Evolutionary conservation across 2,888 invertebrate species (phyloP).

Genomic region (Bugula neritina): DNA sequence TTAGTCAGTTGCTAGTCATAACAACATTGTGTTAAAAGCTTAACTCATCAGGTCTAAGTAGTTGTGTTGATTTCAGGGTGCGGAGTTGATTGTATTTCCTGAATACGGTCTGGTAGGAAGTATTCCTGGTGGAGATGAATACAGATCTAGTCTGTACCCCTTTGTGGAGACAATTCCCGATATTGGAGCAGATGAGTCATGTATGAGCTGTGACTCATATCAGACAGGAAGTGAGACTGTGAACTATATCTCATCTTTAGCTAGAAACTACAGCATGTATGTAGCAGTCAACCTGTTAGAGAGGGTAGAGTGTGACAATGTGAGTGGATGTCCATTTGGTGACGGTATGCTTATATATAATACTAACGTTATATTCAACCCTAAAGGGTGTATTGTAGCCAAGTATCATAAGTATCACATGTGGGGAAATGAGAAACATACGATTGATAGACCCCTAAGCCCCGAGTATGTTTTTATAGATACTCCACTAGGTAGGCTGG

Average conservation of each 20-base stretch:
- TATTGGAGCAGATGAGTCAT: background rate
- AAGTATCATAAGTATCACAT: slow-evolving; percentile 60
- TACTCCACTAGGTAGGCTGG: slow-evolving; percentile 72
- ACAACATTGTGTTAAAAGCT: too few species aligned
- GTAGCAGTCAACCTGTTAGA: slow-evolving; percentile 68
- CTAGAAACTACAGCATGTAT: slow-evolving; percentile 60
- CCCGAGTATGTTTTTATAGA: slow-evolving; percentile 62
- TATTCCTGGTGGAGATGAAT: slow-evolving; percentile 31
- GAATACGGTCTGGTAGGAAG: slow-evolving; percentile 59
- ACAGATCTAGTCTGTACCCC: background rate
- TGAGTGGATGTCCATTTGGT: slow-evolving; percentile 32
- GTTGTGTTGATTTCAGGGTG: slow-evolving; percentile 61
- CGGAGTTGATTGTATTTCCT: slow-evolving; percentile 74
- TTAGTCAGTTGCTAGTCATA: too few species aligned
- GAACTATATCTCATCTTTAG: slow-evolving; percentile 57
- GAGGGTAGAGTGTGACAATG: slow-evolving; percentile 28
- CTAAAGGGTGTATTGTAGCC: slow-evolving; percentile 65
- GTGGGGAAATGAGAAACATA: slow-evolving; percentile 45
- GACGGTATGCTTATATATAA: slow-evolving; percentile 58
- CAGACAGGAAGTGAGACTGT: slow-evolving; percentile 36
- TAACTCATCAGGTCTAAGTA: too few species aligned
- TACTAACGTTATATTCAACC: slow-evolving; percentile 72
- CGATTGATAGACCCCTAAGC: slow-evolving; percentile 36
- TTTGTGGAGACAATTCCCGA: slow-evolving; percentile 37
- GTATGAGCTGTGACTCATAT: background rate